Conservation (phyloP, 2,797 vertebrate species). For the Sphenopsis melanotis region DNA sequence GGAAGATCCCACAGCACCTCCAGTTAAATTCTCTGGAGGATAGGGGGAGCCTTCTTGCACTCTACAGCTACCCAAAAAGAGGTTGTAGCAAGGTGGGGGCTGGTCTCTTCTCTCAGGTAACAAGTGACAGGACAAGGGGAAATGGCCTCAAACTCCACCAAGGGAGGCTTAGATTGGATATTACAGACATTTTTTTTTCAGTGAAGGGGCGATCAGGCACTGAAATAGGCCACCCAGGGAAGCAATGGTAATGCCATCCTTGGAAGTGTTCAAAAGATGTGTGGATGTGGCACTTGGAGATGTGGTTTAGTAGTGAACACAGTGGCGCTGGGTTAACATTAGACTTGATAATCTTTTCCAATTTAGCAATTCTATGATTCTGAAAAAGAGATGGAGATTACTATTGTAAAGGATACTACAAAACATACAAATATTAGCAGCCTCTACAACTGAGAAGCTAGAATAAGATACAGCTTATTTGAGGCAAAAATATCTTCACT, state of each 20-base stretch:
- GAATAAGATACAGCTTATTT: neutral
- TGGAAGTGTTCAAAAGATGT: neutral
- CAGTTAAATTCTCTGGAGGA: neutral
- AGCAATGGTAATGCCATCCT: neutral
- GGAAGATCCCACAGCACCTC: neutral
- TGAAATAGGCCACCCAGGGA: neutral
- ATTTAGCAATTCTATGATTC: neutral
- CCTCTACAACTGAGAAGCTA: neutral
- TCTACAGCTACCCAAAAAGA: neutral
- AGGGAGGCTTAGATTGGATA: neutral
- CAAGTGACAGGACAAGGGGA: neutral
- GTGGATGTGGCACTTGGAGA: too few species aligned
- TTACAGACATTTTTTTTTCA: neutral
- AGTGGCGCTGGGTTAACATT: fast-evolving
- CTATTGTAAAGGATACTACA: neutral
- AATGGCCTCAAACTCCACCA: neutral
- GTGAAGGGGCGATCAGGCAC: neutral
- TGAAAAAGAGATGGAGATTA: neutral
- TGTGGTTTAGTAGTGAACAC: neutral
- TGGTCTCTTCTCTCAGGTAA: neutral
- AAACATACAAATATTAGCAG: neutral
- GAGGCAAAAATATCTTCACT: neutral
- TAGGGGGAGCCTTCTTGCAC: neutral
- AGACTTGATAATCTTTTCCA: neutral
- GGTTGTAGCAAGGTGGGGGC: too few species aligned